Percentiles rank a stretch among this genome's conserved stretches.
phyloP scores from a whole-genome alignment of 2,797 vertebrate genomes.

The Notolabrus celidotus region DNA sequence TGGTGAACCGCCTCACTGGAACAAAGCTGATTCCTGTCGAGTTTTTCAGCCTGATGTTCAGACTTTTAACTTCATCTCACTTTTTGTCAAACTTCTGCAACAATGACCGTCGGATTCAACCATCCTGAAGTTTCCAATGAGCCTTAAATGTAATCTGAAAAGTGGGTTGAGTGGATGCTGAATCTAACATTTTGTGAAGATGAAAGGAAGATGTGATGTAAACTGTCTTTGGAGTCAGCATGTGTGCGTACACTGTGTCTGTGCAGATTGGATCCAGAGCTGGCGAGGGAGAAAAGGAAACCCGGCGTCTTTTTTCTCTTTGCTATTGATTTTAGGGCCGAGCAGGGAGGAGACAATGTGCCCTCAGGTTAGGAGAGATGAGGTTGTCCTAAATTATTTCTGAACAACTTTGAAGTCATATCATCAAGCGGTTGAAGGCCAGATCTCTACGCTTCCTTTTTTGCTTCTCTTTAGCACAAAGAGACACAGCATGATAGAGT shows the following conservation, averaged over 20 bases:
- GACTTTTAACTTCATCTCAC: slow-evolving; percentile 14
- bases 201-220: slow-evolving; percentile 73
- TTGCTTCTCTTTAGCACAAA: slow-evolving; percentile 49
- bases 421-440: slow-evolving; percentile 57
- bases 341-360: slow-evolving; percentile 65
- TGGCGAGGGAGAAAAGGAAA: slow-evolving; percentile 59
- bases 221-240: slow-evolving; percentile 52
- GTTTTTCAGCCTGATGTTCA: slow-evolving; percentile 30
- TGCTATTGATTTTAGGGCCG: slow-evolving; percentile 74
- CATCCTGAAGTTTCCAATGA: slow-evolving; percentile 41
- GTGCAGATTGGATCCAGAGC: slow-evolving; percentile 67
- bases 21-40: slow-evolving; percentile 12
- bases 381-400: slow-evolving; percentile 70
- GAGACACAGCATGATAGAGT: slow-evolving; percentile 68
- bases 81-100: slow-evolving; percentile 9
- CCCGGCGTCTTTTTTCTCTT: slow-evolving; percentile 37
- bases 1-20: slow-evolving; percentile 38
- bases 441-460: slow-evolving; percentile 28
- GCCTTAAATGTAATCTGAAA: slow-evolving; percentile 49
- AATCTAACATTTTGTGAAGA: slow-evolving; percentile 57
- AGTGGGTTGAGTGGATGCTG: slow-evolving; percentile 40
- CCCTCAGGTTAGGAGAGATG: slow-evolving; percentile 75
- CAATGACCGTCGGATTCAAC: slow-evolving; percentile 1
- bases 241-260: slow-evolving; percentile 32
- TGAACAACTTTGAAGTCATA: slow-evolving; percentile 78